Evolutionary conservation across 2,888 invertebrate species (phyloP).

Genomic region (Nemoura dubitans): DNA sequence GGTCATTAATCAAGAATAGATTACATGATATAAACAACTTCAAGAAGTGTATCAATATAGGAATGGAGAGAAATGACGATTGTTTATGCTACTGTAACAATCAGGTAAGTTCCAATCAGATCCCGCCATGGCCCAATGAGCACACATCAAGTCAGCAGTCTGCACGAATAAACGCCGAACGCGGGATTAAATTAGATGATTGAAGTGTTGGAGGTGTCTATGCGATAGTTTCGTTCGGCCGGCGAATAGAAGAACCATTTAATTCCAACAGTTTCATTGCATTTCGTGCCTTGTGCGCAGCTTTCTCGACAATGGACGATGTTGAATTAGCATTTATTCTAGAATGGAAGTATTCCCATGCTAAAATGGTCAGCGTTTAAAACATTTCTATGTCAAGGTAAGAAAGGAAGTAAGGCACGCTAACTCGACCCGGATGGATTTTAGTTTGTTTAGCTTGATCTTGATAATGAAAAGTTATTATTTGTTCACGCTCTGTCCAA

Average conservation of each 20-base stretch:
- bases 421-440: background rate
- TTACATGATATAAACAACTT: too few species aligned
- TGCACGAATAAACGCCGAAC: background rate
- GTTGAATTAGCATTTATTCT: background rate
- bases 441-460: background rate
- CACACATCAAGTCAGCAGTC: background rate
- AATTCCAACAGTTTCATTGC: background rate
- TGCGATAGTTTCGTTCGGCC: too few species aligned
- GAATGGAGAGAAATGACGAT: background rate
- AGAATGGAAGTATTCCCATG: background rate
- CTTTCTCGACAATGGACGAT: background rate
- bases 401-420: background rate
- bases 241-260: too few species aligned
- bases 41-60: too few species aligned
- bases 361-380: background rate
- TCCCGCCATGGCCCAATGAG: background rate
- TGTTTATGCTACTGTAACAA: background rate
- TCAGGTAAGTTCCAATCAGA: background rate
- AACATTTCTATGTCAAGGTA: background rate
- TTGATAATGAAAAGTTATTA: background rate
- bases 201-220: background rate
- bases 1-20: too few species aligned
- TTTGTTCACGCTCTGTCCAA: background rate
- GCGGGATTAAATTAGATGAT: background rate
- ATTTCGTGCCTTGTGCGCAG: background rate